Conservation (phyloP, 2,797 vertebrate genomes). For the Steatocranus sp. region DNA sequence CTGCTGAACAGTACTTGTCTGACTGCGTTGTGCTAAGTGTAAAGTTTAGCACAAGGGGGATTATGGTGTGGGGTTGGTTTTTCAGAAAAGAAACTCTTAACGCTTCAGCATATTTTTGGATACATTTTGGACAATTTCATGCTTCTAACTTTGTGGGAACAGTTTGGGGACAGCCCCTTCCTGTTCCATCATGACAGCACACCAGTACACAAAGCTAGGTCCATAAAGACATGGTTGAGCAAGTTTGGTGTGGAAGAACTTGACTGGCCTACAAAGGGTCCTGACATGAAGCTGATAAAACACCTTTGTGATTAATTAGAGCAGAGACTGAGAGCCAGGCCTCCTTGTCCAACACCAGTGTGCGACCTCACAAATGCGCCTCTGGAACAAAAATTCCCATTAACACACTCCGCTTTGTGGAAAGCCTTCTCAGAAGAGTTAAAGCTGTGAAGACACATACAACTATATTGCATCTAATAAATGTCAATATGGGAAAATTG, state of each 20-base stretch:
- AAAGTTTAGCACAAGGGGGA: accelerated
- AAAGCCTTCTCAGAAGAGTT: background rate
- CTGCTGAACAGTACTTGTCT: background rate
- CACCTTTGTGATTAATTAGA: background rate
- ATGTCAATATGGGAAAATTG: background rate
- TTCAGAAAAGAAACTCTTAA: background rate
- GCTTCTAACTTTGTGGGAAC: background rate
- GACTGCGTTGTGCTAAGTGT: background rate
- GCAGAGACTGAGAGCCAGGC: background rate
- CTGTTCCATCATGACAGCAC: background rate
- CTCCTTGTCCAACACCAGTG: accelerated
- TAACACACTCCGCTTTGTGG: background rate
- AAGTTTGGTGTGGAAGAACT: background rate
- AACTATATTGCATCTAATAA: background rate
- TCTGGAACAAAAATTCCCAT: background rate
- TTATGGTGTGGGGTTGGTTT: background rate
- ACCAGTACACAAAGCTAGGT: background rate
- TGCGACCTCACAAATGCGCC: accelerated
- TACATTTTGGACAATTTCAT: background rate
- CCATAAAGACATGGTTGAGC: background rate
- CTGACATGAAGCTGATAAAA: background rate
- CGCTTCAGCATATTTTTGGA: background rate
- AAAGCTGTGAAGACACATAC: background rate
- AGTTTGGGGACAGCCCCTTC: background rate
- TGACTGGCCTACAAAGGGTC: background rate